Percentiles rank a stretch among this genome's conserved stretches.
These are phyloP conservation scores for Drosophila varians DNA, from an alignment of 1,140 invertebrate genomes.

Conservation along the genomic window DNA sequence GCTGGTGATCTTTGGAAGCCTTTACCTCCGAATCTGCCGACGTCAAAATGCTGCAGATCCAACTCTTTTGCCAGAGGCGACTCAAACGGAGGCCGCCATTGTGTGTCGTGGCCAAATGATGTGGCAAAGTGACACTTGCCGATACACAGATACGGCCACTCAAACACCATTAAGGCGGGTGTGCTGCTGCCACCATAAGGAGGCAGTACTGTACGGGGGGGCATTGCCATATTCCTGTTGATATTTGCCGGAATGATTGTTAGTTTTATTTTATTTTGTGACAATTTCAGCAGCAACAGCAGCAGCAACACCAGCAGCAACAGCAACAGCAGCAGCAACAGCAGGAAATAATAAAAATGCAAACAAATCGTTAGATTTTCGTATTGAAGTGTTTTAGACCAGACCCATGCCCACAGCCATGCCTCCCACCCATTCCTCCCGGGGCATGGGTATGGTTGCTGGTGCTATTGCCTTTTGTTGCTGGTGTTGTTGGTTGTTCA, in stretches of 20 bases:
- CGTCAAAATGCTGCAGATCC: conserved; percentile 67
- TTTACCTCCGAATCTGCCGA: conserved; percentile 67
- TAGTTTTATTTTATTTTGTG: conserved; percentile 76
- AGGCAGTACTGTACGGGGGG: conserved; percentile 11
- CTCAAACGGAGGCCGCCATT: conserved; percentile 73
- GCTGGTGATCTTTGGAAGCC: conserved; percentile 24
- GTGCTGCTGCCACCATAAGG: conserved; percentile 7
- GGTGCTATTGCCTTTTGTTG: conserved; percentile 51
- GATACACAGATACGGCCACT: conserved; percentile 71
- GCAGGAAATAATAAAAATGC: conserved; percentile 81
- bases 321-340: conserved; percentile 23
- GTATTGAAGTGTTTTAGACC: conserved; percentile 62
- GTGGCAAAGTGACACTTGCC: conserved; percentile 77
- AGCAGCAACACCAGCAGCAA: no score
- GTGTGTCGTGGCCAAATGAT: conserved; percentile 74
- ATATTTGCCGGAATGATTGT: conserved; percentile 59
- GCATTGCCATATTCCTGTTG: conserved; percentile 35
- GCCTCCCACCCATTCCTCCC: background rate
- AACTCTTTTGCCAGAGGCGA: conserved; percentile 40
- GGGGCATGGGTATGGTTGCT: conserved; percentile 25
- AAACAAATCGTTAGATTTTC: conserved; percentile 80
- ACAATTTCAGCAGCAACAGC: conserved; percentile 65
- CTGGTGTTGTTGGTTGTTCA: conserved; percentile 49
- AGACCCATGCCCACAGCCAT: background rate
- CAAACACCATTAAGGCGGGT: conserved; percentile 73